Conservation (phyloP, 2,113 vertebrate species). For the Elephantulus edwardii region DNA sequence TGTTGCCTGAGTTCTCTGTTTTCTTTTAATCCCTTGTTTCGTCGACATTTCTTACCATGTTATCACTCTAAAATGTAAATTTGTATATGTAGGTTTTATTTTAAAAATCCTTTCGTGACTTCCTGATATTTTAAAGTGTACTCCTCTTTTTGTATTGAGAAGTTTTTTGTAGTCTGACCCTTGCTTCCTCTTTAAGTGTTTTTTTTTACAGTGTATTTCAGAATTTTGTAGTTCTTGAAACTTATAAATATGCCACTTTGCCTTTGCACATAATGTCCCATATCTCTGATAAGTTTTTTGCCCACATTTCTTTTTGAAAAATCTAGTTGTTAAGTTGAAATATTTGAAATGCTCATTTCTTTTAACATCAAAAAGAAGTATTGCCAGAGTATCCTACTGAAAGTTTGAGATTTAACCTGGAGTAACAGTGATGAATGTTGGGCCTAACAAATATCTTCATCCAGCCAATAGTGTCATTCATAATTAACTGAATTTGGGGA, state of each 20-base stretch:
- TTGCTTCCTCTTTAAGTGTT: not conserved
- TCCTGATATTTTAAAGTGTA: not conserved
- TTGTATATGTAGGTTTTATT: not conserved
- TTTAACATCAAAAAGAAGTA: not conserved
- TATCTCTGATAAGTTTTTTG: not conserved
- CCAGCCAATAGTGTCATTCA: not conserved
- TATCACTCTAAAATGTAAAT: not conserved
- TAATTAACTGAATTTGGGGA: not conserved
- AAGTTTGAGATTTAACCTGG: not conserved
- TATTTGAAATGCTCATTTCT: not conserved
- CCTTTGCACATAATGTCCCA: not conserved
- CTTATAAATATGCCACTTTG: not conserved
- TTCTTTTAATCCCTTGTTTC: not conserved
- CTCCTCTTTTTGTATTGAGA: not conserved
- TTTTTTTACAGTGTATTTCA: not conserved
- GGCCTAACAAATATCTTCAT: not conserved
- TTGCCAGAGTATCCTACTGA: not conserved
- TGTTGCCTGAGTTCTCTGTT: not conserved
- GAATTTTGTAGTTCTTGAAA: not conserved
- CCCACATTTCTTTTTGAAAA: not conserved
- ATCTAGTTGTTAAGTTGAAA: not conserved
- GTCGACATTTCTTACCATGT: not conserved
- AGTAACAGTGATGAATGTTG: not conserved
- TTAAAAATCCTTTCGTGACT: not conserved
- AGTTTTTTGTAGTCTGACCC: not conserved